Percentiles rank a stretch among this genome's conserved stretches.
These are phyloP conservation scores for Girardia tigrina DNA, from an alignment of 2,888 invertebrate species.

Conservation along the genomic window DNA sequence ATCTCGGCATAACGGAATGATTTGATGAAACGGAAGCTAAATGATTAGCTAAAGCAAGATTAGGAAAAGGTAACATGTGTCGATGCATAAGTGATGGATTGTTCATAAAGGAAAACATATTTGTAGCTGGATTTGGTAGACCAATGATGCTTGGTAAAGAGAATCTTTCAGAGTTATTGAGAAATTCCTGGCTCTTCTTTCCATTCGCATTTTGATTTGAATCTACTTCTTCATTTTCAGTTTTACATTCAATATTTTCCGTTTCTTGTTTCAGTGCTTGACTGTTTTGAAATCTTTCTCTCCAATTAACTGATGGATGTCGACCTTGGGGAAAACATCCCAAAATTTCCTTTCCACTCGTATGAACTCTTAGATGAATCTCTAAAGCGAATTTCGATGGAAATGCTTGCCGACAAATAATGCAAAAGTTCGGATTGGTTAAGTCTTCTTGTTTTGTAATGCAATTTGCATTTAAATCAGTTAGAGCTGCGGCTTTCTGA, in stretches of 20 bases:
- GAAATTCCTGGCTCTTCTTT: neutral
- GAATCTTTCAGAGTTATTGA: neutral
- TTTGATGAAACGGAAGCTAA: conserved; percentile 10
- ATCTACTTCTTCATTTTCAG: conserved; percentile 5
- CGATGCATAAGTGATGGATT: neutral
- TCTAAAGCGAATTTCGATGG: neutral
- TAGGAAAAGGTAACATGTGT: neutral
- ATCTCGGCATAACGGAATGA: neutral
- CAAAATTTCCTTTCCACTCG: neutral
- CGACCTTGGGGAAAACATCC: neutral
- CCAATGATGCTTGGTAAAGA: neutral
- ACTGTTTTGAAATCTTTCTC: conserved; percentile 4
- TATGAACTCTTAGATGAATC: neutral
- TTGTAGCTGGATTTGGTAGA: neutral
- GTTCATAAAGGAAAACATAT: conserved; percentile 4
- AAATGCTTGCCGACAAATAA: neutral
- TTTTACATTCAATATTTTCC: neutral
- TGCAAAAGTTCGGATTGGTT: neutral
- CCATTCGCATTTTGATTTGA: neutral
- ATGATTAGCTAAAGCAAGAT: conserved; percentile 1
- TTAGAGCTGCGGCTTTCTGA: neutral
- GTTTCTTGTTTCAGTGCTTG: conserved; percentile 4
- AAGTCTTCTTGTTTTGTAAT: neutral
- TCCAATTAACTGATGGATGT: neutral
- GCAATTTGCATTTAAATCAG: neutral